A percentile compares a stretch with the other conserved stretches of the same genome.
These are phyloP conservation scores for Caenorhabditis afra DNA, from an alignment of 2,888 invertebrate genomes.

Conservation along the genomic window DNA sequence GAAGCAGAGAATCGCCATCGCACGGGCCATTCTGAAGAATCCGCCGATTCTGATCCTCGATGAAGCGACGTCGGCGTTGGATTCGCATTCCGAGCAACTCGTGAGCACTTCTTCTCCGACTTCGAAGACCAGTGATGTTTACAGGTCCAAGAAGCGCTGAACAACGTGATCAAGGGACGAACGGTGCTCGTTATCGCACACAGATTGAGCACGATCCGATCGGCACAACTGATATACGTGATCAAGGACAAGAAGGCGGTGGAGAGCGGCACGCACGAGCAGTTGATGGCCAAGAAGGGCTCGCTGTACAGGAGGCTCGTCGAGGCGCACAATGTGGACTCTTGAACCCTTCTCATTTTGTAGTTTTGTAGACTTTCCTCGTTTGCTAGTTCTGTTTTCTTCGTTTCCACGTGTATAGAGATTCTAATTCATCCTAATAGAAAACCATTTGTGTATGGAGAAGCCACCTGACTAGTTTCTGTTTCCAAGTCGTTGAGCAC, in stretches of 20 bases:
- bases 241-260: constrained; percentile 86
- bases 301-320: constrained; percentile 56
- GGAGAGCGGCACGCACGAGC: constrained; percentile 85
- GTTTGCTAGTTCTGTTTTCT: neutral
- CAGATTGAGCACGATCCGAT: constrained; percentile 91
- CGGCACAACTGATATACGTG: constrained; percentile 94
- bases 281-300: constrained; percentile 87
- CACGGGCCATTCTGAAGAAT: constrained; percentile 92
- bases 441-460: no score
- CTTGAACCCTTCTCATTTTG: constrained; percentile 7
- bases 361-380: constrained; percentile 5
- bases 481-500: neutral
- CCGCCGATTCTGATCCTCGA: constrained; percentile 89
- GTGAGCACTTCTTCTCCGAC: constrained; percentile 44
- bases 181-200: constrained; percentile 97
- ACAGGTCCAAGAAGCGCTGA: constrained; percentile 86
- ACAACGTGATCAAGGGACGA: constrained; percentile 87
- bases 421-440: no score
- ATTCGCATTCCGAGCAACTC: constrained; percentile 74
- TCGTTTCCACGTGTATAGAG: no score
- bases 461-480: no score
- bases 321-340: constrained; percentile 59
- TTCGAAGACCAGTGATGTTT: constrained; percentile 1
- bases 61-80: constrained; percentile 94
- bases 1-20: constrained; percentile 90